These are phyloP conservation scores for Uropetala carovei DNA, from an alignment of 2,888 invertebrate species.

Conservation along the genomic window DNA sequence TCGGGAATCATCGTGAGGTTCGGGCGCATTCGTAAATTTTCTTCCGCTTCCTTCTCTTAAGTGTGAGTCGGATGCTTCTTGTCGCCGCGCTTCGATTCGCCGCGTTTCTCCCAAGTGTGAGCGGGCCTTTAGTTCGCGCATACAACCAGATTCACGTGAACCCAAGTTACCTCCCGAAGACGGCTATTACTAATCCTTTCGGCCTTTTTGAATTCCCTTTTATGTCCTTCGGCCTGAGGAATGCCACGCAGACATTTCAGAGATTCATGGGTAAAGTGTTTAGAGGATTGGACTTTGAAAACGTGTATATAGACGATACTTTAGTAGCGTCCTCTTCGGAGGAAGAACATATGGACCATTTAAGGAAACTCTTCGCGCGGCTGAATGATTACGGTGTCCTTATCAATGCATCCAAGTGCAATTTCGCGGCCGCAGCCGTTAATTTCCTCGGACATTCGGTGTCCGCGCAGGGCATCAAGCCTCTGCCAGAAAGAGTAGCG, in stretches of 20 bases:
- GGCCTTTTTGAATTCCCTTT: no score
- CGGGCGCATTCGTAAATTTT: neutral
- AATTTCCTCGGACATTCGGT: neutral
- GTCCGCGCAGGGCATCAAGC: neutral
- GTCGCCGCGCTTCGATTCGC: no score
- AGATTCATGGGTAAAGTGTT: slow-evolving; percentile 63
- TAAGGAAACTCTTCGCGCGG: neutral
- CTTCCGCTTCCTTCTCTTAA: neutral
- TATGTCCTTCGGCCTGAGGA: slow-evolving; percentile 65
- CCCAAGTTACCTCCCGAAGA: neutral
- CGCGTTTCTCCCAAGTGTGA: no score
- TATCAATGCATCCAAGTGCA: neutral
- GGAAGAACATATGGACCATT: neutral
- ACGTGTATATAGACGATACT: slow-evolving; percentile 61
- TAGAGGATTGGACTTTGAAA: slow-evolving; percentile 54
- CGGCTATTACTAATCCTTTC: slow-evolving; percentile 9
- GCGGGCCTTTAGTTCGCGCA: neutral
- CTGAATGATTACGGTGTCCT: neutral
- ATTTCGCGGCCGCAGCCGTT: neutral
- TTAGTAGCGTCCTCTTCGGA: no score
- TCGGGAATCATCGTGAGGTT: slow-evolving; percentile 70
- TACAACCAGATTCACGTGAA: neutral
- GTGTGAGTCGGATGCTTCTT: neutral
- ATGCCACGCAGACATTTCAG: slow-evolving; percentile 65
- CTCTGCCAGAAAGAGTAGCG: neutral